Conservation (phyloP, 2,797 vertebrate species). For the Acipenser ruthenus region DNA sequence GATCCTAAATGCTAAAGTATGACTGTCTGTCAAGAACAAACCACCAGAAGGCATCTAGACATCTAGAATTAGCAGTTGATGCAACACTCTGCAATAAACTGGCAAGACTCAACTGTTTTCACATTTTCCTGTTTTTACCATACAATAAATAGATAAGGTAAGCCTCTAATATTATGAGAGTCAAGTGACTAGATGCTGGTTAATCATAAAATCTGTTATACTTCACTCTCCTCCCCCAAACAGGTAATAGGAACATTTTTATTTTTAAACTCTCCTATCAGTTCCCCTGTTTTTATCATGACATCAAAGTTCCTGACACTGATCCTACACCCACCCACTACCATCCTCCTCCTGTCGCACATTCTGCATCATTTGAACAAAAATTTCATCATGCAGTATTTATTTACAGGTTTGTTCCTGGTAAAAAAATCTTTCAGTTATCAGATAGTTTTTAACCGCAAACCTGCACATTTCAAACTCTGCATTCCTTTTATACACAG, state of each 20-base stretch:
- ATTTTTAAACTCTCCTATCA: background rate
- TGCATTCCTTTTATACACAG: too few species aligned
- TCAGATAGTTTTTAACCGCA: too few species aligned
- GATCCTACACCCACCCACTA: background rate
- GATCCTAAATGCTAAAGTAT: conserved; percentile 5
- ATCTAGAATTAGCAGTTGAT: background rate
- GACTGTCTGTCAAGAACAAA: conserved; percentile 26
- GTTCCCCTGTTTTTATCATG: background rate
- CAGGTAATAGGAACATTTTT: background rate
- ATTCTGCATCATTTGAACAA: background rate
- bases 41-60: conserved; percentile 8
- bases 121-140: background rate
- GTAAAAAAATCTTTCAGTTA: too few species aligned
- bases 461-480: too few species aligned
- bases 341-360: background rate
- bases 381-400: too few species aligned
- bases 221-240: conserved; percentile 5
- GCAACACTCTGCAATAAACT: background rate
- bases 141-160: conserved; percentile 7
- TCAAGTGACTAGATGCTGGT: conserved; percentile 10
- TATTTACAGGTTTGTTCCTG: too few species aligned
- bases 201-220: conserved; percentile 20
- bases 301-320: background rate
- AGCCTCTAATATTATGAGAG: conserved; percentile 12
- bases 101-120: background rate